phyloP scores from a whole-genome alignment of 92 coral and sea anemone genomes.

The Blastomussa wellsi region DNA sequence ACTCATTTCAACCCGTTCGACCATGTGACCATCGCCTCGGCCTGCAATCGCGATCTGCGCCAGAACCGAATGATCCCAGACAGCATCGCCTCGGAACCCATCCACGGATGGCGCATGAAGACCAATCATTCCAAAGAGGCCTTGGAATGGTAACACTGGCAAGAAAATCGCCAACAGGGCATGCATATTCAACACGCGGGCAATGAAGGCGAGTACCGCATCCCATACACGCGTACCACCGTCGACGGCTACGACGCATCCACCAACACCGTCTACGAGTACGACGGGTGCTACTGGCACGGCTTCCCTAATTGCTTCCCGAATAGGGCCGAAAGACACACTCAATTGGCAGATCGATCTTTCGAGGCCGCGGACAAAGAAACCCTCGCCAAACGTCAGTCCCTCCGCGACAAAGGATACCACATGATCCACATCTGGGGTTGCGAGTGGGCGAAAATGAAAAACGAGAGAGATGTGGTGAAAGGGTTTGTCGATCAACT shows the following conservation, averaged over 20 bases:
- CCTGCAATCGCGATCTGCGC: too few relatives aligned
- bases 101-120: too few relatives aligned
- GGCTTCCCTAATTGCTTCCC: constrained; percentile 24
- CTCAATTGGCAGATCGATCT: neutral
- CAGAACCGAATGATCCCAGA: too few relatives aligned
- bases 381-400: neutral
- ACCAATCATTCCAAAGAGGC: neutral
- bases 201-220: neutral
- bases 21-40: too few relatives aligned
- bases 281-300: constrained; percentile 43
- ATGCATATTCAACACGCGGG: neutral
- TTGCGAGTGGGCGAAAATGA: neutral
- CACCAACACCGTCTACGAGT: constrained; percentile 25
- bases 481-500: neutral
- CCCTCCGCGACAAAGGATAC: neutral
- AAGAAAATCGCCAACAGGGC: neutral
- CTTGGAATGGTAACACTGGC: neutral
- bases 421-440: neutral
- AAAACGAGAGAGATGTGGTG: neutral
- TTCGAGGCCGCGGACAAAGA: neutral
- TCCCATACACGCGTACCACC: neutral
- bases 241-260: constrained; percentile 35
- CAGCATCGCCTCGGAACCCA: too few relatives aligned
- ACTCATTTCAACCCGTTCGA: too few relatives aligned
- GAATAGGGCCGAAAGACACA: neutral